Conservation (phyloP, 1,140 invertebrate genomes). For the Bombus vancouverensis region DNA sequence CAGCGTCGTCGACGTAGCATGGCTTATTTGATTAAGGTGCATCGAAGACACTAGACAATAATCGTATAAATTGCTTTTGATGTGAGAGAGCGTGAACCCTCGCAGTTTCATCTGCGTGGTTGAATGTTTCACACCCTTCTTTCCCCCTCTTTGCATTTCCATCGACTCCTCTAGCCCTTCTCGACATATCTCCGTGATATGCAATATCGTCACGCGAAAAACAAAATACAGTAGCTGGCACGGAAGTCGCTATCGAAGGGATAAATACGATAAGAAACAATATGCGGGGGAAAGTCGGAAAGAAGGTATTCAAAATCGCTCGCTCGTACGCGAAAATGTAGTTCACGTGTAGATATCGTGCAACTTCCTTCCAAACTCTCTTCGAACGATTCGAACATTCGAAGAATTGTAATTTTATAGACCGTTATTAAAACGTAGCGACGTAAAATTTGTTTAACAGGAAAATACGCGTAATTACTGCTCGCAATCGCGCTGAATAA, state of each 20-base stretch:
- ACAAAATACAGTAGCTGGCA: conserved; percentile 33
- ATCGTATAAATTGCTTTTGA: conserved; percentile 74
- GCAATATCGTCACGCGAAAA: conserved; percentile 43
- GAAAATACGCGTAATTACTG: too few relatives aligned
- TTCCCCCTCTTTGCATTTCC: conserved; percentile 24
- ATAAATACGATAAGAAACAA: conserved; percentile 26
- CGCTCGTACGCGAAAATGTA: too few relatives aligned
- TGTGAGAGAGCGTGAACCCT: conserved; percentile 58
- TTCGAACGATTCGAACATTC: not conserved
- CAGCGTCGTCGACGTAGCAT: conserved; percentile 41
- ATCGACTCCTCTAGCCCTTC: conserved; percentile 12
- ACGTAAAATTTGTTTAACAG: not conserved
- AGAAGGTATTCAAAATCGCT: not conserved
- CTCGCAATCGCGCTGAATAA: not conserved
- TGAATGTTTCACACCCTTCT: conserved; percentile 60
- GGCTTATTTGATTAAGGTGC: conserved; percentile 71
- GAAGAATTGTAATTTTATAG: not conserved
- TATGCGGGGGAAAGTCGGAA: not conserved
- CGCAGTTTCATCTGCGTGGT: conserved; percentile 44
- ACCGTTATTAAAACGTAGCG: not conserved
- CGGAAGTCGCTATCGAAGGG: not conserved
- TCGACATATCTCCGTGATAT: conserved; percentile 3
- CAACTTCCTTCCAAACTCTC: not conserved
- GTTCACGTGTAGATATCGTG: not conserved
- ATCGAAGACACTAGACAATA: conserved; percentile 70